Evolutionary conservation across 2,888 invertebrate genomes (phyloP).

Genomic region (Dryomyza anilis): DNA sequence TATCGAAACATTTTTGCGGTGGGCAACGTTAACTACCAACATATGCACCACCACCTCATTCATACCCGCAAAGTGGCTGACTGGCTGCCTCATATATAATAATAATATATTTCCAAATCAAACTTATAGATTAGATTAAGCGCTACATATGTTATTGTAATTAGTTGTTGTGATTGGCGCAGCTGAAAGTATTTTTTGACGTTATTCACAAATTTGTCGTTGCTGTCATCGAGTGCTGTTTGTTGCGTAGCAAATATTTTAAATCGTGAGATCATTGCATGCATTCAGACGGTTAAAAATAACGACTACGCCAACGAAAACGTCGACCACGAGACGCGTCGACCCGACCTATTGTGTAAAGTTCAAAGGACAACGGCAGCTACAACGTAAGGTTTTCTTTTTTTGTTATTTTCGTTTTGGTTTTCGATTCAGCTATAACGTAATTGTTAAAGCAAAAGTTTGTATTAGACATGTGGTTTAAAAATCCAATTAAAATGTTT

Average conservation of each 20-base stretch:
- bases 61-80: background rate
- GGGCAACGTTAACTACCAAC: too few species aligned
- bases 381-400: background rate
- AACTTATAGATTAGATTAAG: conserved; percentile 37
- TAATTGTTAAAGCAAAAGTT: too few species aligned
- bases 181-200: background rate
- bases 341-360: conserved; percentile 31
- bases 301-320: conserved; percentile 49
- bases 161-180: background rate
- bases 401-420: too few species aligned
- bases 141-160: conserved; percentile 30
- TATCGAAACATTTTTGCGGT: too few species aligned
- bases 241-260: conserved; percentile 5
- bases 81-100: background rate
- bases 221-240: conserved; percentile 5
- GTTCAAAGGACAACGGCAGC: conserved; percentile 50
- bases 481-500: too few species aligned
- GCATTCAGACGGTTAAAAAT: conserved; percentile 35
- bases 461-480: too few species aligned
- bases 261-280: conserved; percentile 9
- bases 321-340: background rate
- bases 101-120: background rate
- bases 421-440: too few species aligned
- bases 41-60: background rate
- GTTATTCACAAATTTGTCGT: conserved; percentile 5